phyloP scores from a whole-genome alignment of 2,888 invertebrate species.

The Eumacrocentrus americanus region DNA sequence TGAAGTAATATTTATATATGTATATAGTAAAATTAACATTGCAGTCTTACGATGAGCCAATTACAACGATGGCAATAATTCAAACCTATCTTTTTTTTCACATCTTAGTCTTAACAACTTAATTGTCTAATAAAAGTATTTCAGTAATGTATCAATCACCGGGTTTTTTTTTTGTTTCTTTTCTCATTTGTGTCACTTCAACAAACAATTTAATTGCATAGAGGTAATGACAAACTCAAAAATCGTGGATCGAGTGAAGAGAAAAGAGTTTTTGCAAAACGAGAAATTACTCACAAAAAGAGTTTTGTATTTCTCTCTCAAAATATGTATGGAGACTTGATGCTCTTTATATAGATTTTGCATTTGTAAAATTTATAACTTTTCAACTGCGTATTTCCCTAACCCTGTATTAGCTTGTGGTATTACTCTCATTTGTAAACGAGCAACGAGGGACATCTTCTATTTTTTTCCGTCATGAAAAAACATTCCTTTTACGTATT shows the following conservation, averaged over 20 bases:
- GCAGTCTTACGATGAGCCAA: conserved; percentile 48
- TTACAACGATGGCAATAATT: conserved; percentile 44
- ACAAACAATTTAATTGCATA: conserved; percentile 13
- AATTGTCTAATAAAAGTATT: conserved; percentile 30
- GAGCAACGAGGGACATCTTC: background rate
- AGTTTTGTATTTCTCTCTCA: too few relatives aligned
- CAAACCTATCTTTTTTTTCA: conserved; percentile 35
- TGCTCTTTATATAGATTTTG: too few relatives aligned
- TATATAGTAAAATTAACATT: conserved; percentile 44
- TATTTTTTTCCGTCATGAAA: background rate
- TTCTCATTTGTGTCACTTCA: conserved; percentile 11
- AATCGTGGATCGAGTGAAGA: background rate
- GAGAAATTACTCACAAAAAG: too few relatives aligned
- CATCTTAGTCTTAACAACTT: conserved; percentile 36
- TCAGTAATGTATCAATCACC: conserved; percentile 19
- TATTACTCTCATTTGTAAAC: background rate
- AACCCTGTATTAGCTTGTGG: too few relatives aligned
- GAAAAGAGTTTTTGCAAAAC: background rate
- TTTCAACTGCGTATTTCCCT: too few relatives aligned
- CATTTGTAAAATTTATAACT: too few relatives aligned
- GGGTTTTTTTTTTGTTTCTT: conserved; percentile 14
- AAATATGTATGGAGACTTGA: too few relatives aligned
- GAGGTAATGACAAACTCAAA: conserved; percentile 5
- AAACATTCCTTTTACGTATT: background rate
- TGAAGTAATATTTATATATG: conserved; percentile 31